phyloP scores from a whole-genome alignment of 2,888 invertebrate genomes.

The Tiphia femorata region DNA sequence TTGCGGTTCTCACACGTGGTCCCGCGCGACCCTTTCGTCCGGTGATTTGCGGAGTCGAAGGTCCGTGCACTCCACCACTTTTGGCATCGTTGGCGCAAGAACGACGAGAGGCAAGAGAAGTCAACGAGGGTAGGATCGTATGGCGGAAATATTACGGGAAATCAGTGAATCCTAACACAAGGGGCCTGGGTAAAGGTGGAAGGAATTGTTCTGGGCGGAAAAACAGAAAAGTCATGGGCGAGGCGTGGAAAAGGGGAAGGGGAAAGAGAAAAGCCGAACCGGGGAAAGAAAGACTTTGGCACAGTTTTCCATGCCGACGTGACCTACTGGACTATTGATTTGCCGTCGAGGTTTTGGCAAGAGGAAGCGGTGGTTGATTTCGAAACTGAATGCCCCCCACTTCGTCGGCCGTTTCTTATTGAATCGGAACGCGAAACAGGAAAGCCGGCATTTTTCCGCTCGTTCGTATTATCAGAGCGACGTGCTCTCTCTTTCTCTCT shows the following conservation, averaged over 20 bases:
- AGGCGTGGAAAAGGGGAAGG: not conserved
- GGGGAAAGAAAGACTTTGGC: constrained; percentile 45
- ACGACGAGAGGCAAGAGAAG: not conserved
- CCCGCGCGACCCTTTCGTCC: not conserved
- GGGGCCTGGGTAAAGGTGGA: no score
- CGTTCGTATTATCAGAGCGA: constrained; percentile 19
- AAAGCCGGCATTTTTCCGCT: constrained; percentile 21
- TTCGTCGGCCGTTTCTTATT: constrained; percentile 24
- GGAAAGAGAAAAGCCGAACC: constrained; percentile 1
- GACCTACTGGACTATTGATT: constrained; percentile 64
- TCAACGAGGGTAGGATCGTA: not conserved
- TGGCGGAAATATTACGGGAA: not conserved
- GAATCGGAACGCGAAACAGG: constrained; percentile 21
- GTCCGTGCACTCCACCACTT: not conserved
- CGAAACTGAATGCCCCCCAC: constrained; percentile 33
- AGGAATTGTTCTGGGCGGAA: no score
- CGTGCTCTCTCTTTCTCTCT: constrained; percentile 28
- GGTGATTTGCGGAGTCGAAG: not conserved
- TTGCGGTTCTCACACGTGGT: no score
- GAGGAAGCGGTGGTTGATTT: constrained; percentile 44
- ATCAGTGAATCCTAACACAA: no score
- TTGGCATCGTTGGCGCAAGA: not conserved
- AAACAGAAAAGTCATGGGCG: no score
- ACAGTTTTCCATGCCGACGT: constrained; percentile 55
- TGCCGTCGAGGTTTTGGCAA: constrained; percentile 53